phyloP scores from a whole-genome alignment of 2,113 vertebrate genomes.

The Gallinago paraguaiae region DNA sequence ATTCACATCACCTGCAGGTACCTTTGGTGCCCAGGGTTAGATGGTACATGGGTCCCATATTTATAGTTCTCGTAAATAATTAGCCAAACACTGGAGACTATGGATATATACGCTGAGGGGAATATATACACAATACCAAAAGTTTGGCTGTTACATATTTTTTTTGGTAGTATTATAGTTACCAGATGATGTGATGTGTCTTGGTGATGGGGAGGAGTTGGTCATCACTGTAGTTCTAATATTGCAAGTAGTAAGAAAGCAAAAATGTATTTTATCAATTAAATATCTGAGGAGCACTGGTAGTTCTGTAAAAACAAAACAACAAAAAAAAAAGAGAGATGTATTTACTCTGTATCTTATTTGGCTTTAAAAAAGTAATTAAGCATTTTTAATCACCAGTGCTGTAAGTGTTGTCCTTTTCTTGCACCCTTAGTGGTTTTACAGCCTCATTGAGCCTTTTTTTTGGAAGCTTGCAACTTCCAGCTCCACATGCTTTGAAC shows the following conservation, averaged over 20 bases:
- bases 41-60: fast-evolving
- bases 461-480: not conserved
- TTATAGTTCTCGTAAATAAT: not conserved
- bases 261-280: not conserved
- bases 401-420: not conserved
- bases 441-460: not conserved
- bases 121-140: not conserved
- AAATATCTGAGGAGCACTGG: not conserved
- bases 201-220: not conserved
- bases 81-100: not conserved
- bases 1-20: not conserved
- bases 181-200: fast-evolving
- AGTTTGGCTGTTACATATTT: not conserved
- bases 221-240: not conserved
- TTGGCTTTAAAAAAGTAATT: not conserved
- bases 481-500: not conserved
- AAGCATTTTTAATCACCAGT: no score
- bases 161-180: not conserved
- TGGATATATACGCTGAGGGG: not conserved
- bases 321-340: not conserved
- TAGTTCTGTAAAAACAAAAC: not conserved
- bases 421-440: not conserved
- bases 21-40: not conserved
- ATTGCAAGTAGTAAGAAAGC: not conserved
- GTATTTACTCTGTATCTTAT: not conserved